Base-by-base conservation (phyloP, 2,113 vertebrate genomes). In the Gadus macrocephalus region DNA sequence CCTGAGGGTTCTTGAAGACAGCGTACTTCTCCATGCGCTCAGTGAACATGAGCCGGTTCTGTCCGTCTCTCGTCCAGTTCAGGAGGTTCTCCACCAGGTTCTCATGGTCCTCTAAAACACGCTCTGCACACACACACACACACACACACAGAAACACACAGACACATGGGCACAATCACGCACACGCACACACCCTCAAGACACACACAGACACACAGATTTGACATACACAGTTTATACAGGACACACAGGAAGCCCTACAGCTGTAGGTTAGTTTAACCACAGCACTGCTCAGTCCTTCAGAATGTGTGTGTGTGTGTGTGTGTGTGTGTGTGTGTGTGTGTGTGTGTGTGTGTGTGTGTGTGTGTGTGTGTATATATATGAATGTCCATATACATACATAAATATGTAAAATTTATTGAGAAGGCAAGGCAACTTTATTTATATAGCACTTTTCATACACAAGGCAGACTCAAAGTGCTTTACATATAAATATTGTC, bases 1-100 rank as follows among this genome's bases (percentile, higher is more conserved):
- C 97, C 93, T 99, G 97, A 1, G 97, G 97, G 81, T 99, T 99
- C 86, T 98, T 99, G 85, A 99, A 99, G 86, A 98, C 91, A 38
- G 96, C 95, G 0, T 99, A 97, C 85, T 99, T 99, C 92, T 99
- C 97, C 67, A 96, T 96, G 31, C 96, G 95, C 63, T 98, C 96
- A 11, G 95, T 95, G 11, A 99, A 99, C 93, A 97, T 94, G 20
- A 99, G 93, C 69, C 96, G 97, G 85, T 99, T 99, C 81, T 98
- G 96, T 77, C 95, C 97, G 85, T 99, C 97, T 89, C 97, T 90
- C 84, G 97, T 99, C 97, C 97, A 99, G 87, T 99, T 99, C 70
- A 96, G 90, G 74, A 98, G 93, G 86, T 98, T 99, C 92, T 99
- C 96, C 83, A 99, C 97, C 76, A 99, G 88, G 86, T 99, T 99